These are phyloP conservation scores for Neotragus pygmaeus DNA, from an alignment of 2,113 vertebrate genomes.

Conservation along the genomic window DNA sequence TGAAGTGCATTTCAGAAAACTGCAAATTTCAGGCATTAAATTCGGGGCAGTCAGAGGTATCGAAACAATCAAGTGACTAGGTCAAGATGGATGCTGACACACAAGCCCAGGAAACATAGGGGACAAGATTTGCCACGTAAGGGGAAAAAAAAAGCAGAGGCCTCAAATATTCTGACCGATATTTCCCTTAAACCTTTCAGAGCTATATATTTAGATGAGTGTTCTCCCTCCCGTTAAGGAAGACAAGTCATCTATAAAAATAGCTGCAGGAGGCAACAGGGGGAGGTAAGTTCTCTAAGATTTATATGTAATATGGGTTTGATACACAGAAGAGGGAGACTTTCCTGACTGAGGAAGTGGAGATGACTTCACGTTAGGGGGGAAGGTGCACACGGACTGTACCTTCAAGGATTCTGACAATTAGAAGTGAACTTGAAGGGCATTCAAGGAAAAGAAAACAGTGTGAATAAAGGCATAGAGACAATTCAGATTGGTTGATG, in stretches of 20 bases:
- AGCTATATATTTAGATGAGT: slow-evolving; percentile 23
- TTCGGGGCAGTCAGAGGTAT: background rate
- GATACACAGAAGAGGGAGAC: slow-evolving; percentile 13
- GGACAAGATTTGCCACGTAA: background rate
- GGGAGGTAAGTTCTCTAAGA: slow-evolving; percentile 37
- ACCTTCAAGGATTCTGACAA: slow-evolving; percentile 40
- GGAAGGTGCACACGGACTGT: background rate
- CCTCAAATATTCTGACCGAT: background rate
- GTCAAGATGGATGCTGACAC: background rate
- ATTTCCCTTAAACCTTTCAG: background rate
- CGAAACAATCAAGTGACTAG: background rate
- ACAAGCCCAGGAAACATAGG: background rate
- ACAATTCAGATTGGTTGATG: background rate
- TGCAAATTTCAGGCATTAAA: background rate
- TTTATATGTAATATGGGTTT: slow-evolving; percentile 28
- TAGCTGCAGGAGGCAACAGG: background rate
- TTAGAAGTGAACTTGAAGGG: background rate
- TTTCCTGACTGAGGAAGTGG: background rate
- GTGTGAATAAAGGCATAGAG: background rate
- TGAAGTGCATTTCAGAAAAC: slow-evolving; percentile 14
- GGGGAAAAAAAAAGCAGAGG: background rate
- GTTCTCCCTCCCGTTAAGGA: slow-evolving; percentile 42
- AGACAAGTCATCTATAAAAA: slow-evolving; percentile 49
- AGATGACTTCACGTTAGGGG: background rate
- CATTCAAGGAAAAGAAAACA: background rate